These are phyloP conservation scores for Marmota flaviventris DNA, from an alignment of 2,113 vertebrate genomes.

Conservation along the genomic window DNA sequence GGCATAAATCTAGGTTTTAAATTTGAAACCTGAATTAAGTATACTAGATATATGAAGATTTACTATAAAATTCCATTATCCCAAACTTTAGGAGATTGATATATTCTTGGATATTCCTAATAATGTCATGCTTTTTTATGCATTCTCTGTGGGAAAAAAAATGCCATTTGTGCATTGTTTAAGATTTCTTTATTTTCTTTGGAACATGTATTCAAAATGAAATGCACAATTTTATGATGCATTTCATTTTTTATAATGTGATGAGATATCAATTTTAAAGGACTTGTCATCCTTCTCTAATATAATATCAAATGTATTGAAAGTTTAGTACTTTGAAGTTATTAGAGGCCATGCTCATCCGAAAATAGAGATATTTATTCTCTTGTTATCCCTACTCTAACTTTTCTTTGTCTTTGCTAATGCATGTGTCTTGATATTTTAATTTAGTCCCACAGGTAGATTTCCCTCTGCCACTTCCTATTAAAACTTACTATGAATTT, in stretches of 20 bases:
- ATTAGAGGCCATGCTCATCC: slow-evolving; percentile 55
- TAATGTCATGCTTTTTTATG: slow-evolving; percentile 11
- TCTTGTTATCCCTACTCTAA: slow-evolving; percentile 5
- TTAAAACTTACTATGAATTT: background rate
- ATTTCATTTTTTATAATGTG: slow-evolving; percentile 62
- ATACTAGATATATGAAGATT: slow-evolving; percentile 56
- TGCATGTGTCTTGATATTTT: slow-evolving; percentile 3
- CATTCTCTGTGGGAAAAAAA: slow-evolving; percentile 18
- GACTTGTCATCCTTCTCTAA: slow-evolving; percentile 56
- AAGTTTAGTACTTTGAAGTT: slow-evolving; percentile 43
- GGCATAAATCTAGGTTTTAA: slow-evolving; percentile 58
- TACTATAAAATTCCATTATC: slow-evolving; percentile 72
- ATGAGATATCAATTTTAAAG: slow-evolving; percentile 66
- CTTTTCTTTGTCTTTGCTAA: background rate
- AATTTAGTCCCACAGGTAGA: background rate
- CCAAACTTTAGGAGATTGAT: slow-evolving; percentile 29
- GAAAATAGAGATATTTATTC: slow-evolving; percentile 47
- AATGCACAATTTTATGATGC: slow-evolving; percentile 61
- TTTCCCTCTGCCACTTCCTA: background rate
- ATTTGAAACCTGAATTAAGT: slow-evolving; percentile 71
- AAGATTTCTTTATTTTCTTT: slow-evolving; percentile 58
- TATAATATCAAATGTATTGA: slow-evolving; percentile 33
- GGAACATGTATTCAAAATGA: background rate
- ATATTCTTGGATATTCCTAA: slow-evolving; percentile 47
- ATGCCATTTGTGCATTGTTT: slow-evolving; percentile 22